Conservation (phyloP, 1,140 invertebrate species). For the Heliconius hermathena region DNA sequence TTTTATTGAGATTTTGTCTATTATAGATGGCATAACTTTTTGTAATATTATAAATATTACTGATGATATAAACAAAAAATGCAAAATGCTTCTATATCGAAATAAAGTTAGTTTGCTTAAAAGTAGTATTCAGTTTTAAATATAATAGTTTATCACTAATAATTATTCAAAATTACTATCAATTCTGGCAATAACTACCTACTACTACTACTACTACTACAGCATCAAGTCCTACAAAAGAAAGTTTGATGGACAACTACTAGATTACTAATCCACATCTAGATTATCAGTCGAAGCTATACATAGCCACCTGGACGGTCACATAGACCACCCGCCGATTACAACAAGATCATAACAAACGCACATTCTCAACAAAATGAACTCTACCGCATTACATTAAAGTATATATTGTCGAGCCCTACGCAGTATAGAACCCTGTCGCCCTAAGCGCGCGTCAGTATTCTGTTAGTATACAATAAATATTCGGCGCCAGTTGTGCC, state of each 20-base stretch:
- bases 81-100: too few species aligned
- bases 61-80: too few species aligned
- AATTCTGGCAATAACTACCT: neutral
- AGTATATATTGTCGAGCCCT: conserved; percentile 51
- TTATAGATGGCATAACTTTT: too few species aligned
- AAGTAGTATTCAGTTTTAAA: neutral
- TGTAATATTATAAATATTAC: too few species aligned
- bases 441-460: conserved; percentile 72
- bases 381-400: conserved; percentile 52
- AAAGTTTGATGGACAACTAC: neutral
- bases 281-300: conserved; percentile 71
- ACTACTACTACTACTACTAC: neutral
- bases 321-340: conserved; percentile 71
- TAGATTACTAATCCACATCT: conserved; percentile 47
- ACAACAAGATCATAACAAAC: conserved; percentile 53
- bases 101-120: too few species aligned
- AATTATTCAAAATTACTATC: too few species aligned
- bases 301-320: conserved; percentile 81
- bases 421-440: conserved; percentile 65
- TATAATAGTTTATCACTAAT: too few species aligned
- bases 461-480: conserved; percentile 82
- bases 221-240: neutral
- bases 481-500: conserved; percentile 80
- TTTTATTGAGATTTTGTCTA: neutral
- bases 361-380: conserved; percentile 39